Base-by-base conservation (phyloP, 2,113 vertebrate species). In the Anolis carolinensis region DNA sequence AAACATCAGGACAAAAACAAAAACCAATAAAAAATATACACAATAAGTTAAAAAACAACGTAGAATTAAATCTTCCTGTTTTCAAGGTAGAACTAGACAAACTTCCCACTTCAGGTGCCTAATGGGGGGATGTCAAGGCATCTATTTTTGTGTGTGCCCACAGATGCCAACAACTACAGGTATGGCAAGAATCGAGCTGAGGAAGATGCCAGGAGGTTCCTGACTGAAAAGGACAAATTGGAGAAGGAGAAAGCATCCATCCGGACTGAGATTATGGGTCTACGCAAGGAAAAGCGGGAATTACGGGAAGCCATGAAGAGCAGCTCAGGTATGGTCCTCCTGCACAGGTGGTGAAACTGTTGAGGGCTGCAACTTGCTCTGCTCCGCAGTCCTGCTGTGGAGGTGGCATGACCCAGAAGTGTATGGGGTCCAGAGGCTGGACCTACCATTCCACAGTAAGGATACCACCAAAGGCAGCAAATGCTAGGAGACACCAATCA, bases 121-220 rank as follows among this genome's bases (percentile, higher is more conserved):
- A 18, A 62, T 20, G n/a, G 52, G 62, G 25, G 16, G 4, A 7
- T 20, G 7, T 36, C 25, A 52, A 21, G 27, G n/a, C 68, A 79
- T n/a, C 30, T 63, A 11, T 68, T 34, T 16, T 11, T 68, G 70
- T 5, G 62, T 36, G 0, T 50, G 21, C 50, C 0, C 0, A 16
- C 93, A 99, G 99, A 98, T 84, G 96, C 97, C 90, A 98, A 98
- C 95, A 98, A 99, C 87, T 99, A 99, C 23, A 96, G 95, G 93
- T 99, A 99, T 34, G 99, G 99, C 89, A 99, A 99, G 96, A 99
- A 97, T 8, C 95, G 99, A 86, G 99, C 99, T 0, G 97, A 99
- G 90, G 98, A 99, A 93, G 99, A 99, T 0, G 99, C 98, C 72
- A 97, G 97, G 81, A 96, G 95, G 2, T 98, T 98, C 94, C 94